Conservation (phyloP, 35 echinoderm and acorn worm species). For the Strongylocentrotus purpuratus region DNA sequence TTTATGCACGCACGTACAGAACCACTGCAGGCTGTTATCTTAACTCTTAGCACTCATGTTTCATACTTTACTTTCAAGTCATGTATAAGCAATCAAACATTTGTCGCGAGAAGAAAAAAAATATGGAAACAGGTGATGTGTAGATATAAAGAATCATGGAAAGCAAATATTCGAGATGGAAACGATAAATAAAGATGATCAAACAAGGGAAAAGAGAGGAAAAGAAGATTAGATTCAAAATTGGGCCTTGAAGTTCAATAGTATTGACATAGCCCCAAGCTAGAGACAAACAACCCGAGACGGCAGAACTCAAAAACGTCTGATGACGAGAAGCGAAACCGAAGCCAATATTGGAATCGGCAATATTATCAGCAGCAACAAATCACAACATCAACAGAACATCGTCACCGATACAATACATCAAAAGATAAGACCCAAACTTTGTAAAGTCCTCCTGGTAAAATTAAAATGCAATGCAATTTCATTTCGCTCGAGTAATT, state of each 20-base stretch:
- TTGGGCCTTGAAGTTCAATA: constrained; percentile 1
- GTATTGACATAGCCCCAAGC: neutral
- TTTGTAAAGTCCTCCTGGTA: neutral
- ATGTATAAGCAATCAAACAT: neutral
- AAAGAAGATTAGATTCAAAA: constrained; percentile 19
- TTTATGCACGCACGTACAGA: neutral
- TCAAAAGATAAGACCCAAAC: neutral
- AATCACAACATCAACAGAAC: neutral
- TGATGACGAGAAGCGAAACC: neutral
- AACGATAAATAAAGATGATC: neutral
- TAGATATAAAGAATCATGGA: neutral
- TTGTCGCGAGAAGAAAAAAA: neutral
- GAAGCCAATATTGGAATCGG: neutral
- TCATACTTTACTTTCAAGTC: neutral
- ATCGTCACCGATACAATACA: neutral
- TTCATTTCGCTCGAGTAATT: neutral
- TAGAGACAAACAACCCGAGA: neutral
- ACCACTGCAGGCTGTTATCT: neutral
- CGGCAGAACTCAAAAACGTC: neutral
- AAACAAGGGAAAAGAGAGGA: neutral
- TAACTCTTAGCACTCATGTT: too few relatives aligned
- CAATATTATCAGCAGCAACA: neutral
- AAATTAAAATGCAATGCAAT: neutral
- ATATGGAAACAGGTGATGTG: too few relatives aligned
- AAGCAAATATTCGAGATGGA: neutral